Evolutionary conservation across 2,888 invertebrate genomes (phyloP).

Genomic region (Nyleta sp.): DNA sequence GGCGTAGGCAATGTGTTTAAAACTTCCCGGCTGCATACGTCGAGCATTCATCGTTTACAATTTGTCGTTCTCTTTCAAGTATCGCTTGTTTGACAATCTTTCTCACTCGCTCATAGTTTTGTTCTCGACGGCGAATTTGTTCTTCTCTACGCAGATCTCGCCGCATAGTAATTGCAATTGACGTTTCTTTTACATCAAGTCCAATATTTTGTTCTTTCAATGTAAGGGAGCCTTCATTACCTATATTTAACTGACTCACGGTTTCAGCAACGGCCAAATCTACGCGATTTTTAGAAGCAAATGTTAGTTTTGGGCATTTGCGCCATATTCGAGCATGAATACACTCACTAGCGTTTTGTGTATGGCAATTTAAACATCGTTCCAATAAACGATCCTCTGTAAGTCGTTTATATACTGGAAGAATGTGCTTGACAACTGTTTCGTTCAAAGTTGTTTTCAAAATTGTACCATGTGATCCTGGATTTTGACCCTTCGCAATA

Average conservation of each 20-base stretch:
- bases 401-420: constrained; percentile 46
- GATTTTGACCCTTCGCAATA: neutral
- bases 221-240: neutral
- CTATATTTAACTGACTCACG: constrained; percentile 27
- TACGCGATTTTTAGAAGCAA: constrained; percentile 20
- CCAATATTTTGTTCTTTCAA: constrained; percentile 11
- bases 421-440: constrained; percentile 32
- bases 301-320: constrained; percentile 26
- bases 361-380: constrained; percentile 26
- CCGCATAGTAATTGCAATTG: neutral
- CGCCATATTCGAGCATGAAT: constrained; percentile 29
- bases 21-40: constrained; percentile 17
- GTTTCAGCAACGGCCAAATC: constrained; percentile 39
- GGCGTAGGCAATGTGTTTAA: too few species aligned
- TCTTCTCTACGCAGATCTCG: constrained; percentile 10
- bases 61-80: constrained; percentile 21
- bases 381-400: constrained; percentile 19
- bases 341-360: constrained; percentile 32
- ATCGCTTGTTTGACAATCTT: constrained; percentile 20
- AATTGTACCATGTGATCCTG: constrained; percentile 28
- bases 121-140: constrained; percentile 7
- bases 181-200: constrained; percentile 1
- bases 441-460: constrained; percentile 23
- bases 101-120: constrained; percentile 11
- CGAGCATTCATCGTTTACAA: constrained; percentile 3